These are phyloP conservation scores for Drosophila sproati DNA, from an alignment of 1,140 invertebrate species.

Conservation along the genomic window DNA sequence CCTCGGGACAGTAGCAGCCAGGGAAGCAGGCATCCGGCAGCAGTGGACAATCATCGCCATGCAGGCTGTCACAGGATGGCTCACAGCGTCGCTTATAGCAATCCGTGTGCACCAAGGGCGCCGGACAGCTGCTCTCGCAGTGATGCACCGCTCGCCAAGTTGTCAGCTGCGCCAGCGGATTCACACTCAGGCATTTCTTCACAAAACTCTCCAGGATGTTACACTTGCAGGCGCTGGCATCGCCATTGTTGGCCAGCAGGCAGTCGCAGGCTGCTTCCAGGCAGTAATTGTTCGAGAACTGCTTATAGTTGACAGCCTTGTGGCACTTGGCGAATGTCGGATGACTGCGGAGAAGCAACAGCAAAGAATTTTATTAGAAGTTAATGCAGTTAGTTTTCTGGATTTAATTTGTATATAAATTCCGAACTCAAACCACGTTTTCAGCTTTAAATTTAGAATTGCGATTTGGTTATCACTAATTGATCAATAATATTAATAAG, in stretches of 20 bases:
- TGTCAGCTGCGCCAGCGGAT: constrained; percentile 87
- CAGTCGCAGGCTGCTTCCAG: constrained; percentile 91
- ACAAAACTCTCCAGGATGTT: constrained; percentile 88
- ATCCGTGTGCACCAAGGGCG: constrained; percentile 91
- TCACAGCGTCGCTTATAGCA: constrained; percentile 91
- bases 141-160: constrained; percentile 89
- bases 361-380: neutral
- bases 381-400: no score
- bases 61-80: constrained; percentile 88
- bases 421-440: no score
- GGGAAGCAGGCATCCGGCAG: constrained; percentile 89
- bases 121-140: constrained; percentile 87
- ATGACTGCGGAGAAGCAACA: constrained; percentile 64
- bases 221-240: constrained; percentile 88
- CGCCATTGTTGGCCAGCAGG: constrained; percentile 84
- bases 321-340: constrained; percentile 88
- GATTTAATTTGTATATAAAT: no score
- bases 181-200: constrained; percentile 88
- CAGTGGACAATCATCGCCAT: constrained; percentile 87
- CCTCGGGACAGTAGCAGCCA: constrained; percentile 93
- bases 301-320: constrained; percentile 87
- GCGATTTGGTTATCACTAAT: no score
- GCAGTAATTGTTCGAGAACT: constrained; percentile 88
- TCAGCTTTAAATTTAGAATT: no score
- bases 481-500: no score